A percentile compares a stretch with the other conserved stretches of the same genome.
phyloP scores from a whole-genome alignment of 2,888 invertebrate genomes.

The Geotrupes spiniger region DNA sequence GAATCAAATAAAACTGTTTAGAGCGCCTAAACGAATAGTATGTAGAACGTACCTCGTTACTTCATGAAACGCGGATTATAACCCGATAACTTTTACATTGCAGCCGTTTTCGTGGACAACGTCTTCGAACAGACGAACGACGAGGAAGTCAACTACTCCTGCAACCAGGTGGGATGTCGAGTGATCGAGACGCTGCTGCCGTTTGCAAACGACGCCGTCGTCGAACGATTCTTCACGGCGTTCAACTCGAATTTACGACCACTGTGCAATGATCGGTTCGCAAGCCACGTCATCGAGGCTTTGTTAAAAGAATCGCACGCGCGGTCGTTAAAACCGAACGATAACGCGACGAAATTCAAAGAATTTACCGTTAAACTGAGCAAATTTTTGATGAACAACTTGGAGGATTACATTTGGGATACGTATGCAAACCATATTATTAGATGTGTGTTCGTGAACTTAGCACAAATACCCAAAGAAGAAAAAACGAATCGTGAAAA shows the following conservation, averaged over 20 bases:
- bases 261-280: conserved; percentile 71
- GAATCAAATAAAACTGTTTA: too few relatives aligned
- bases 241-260: conserved; percentile 66
- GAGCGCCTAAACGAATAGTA: too few relatives aligned
- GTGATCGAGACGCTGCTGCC: conserved; percentile 74
- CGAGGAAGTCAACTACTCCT: conserved; percentile 68
- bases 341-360: conserved; percentile 51
- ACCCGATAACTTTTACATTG: conserved; percentile 34
- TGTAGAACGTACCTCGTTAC: too few relatives aligned
- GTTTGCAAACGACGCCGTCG: conserved; percentile 59
- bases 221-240: conserved; percentile 62
- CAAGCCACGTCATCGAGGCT: conserved; percentile 76
- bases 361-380: conserved; percentile 68
- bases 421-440: conserved; percentile 74
- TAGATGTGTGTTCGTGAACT: conserved; percentile 66
- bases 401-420: conserved; percentile 81
- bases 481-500: conserved; percentile 27
- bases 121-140: conserved; percentile 69
- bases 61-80: not conserved
- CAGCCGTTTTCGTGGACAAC: conserved; percentile 69
- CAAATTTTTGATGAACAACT: conserved; percentile 76
- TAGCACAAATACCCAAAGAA: conserved; percentile 62
- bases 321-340: conserved; percentile 48
- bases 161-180: conserved; percentile 78
- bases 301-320: conserved; percentile 58